phyloP scores from a whole-genome alignment of 1,140 invertebrate genomes.

The Maconellicoccus hirsutus region DNA sequence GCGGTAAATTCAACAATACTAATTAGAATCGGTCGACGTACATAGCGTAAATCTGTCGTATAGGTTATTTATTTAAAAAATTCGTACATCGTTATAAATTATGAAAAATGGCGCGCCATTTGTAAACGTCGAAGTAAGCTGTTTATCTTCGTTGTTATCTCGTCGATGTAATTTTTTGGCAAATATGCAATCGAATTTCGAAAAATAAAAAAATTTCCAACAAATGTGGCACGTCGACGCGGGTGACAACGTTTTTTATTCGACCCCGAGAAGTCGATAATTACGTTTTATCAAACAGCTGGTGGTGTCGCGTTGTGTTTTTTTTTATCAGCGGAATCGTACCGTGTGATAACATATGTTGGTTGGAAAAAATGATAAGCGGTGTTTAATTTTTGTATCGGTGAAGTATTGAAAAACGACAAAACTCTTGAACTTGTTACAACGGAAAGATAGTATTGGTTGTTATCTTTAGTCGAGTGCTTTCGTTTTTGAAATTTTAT shows the following conservation, averaged over 20 bases:
- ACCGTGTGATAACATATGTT: too few relatives aligned
- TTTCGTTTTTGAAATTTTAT: too few relatives aligned
- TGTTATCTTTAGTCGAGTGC: too few relatives aligned
- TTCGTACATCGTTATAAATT: conserved; percentile 5
- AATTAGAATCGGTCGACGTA: too few relatives aligned
- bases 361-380: too few relatives aligned
- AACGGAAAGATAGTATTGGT: too few relatives aligned
- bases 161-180: not conserved
- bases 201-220: not conserved
- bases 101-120: not conserved
- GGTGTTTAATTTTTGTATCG: too few relatives aligned
- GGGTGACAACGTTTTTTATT: not conserved
- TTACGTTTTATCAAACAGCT: not conserved
- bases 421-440: too few relatives aligned
- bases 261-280: not conserved
- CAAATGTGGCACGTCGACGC: not conserved
- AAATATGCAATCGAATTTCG: not conserved
- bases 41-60: not conserved
- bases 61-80: conserved; percentile 1
- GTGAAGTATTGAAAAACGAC: too few relatives aligned
- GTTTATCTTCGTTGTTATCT: not conserved
- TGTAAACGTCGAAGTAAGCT: not conserved
- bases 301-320: too few relatives aligned
- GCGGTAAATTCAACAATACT: too few relatives aligned
- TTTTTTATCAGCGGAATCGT: too few relatives aligned